Percentiles rank a stretch among this genome's conserved stretches.
These are phyloP conservation scores for Dendrocopos noguchii DNA, from an alignment of 2,113 vertebrate species.

Conservation along the genomic window DNA sequence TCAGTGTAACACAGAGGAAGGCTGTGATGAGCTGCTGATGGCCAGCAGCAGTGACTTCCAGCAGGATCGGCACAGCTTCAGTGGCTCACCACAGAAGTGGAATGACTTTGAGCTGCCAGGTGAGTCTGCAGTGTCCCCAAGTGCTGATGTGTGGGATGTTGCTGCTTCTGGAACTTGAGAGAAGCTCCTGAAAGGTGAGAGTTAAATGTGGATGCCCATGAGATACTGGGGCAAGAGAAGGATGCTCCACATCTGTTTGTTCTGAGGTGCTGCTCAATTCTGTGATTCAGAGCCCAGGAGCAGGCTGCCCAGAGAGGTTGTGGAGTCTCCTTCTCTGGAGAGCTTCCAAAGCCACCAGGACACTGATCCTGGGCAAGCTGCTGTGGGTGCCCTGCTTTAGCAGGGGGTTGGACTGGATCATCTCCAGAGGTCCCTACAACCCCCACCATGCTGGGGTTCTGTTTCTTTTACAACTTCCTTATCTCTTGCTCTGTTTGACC, in stretches of 20 bases:
- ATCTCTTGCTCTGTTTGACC: constrained; percentile 24
- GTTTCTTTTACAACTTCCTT: background rate
- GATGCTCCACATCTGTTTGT: background rate
- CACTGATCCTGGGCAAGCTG: too few relatives aligned
- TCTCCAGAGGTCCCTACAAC: too few relatives aligned
- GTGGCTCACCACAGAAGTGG: constrained; percentile 94
- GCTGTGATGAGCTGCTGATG: constrained; percentile 94
- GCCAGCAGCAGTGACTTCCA: constrained; percentile 93
- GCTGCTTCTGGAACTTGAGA: background rate
- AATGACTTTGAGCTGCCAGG: constrained; percentile 95
- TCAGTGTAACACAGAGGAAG: constrained; percentile 94
- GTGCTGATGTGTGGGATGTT: fast-evolving
- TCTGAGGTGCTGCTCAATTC: background rate
- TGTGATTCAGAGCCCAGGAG: too few relatives aligned
- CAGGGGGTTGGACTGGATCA: too few relatives aligned
- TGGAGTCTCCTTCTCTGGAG: too few relatives aligned
- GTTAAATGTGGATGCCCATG: background rate
- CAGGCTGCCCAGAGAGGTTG: too few relatives aligned
- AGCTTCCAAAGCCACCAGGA: too few relatives aligned
- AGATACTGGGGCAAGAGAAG: background rate
- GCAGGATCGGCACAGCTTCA: constrained; percentile 94
- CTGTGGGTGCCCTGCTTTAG: too few relatives aligned
- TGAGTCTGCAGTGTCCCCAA: background rate
- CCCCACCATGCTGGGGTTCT: too few relatives aligned
- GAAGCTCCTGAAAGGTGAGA: background rate